Percentiles rank a stretch among this genome's conserved stretches.
Evolutionary conservation across 2,113 vertebrate genomes (phyloP).

Genomic region (Perognathus longimembris): DNA sequence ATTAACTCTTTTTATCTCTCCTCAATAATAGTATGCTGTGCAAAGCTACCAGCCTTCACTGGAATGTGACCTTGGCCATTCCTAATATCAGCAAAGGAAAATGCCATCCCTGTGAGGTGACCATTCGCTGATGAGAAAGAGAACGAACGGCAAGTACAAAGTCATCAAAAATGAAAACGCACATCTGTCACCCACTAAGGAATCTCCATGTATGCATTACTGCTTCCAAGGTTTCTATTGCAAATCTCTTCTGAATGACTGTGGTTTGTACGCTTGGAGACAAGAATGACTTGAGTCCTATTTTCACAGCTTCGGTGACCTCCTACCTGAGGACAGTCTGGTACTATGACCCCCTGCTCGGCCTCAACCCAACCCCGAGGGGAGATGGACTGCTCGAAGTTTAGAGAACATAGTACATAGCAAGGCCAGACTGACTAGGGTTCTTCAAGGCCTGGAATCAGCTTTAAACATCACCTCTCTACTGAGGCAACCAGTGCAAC

Average conservation of each 20-base stretch:
- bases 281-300: neutral
- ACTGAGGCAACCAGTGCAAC: neutral
- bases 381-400: neutral
- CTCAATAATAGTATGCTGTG: slow-evolving; percentile 69
- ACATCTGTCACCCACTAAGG: neutral
- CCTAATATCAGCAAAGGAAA: slow-evolving; percentile 54
- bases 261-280: neutral
- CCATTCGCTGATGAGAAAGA: slow-evolving; percentile 48
- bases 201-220: neutral
- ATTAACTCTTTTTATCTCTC: slow-evolving; percentile 77
- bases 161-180: slow-evolving; percentile 46
- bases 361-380: too few relatives aligned
- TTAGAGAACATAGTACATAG: neutral
- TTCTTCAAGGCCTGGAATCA: neutral
- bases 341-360: neutral
- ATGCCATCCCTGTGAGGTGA: slow-evolving; percentile 75
- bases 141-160: neutral
- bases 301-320: neutral
- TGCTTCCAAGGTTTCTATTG: neutral
- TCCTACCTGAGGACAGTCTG: neutral
- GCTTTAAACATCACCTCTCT: neutral
- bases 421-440: neutral
- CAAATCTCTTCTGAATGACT: neutral
- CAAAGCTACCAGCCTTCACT: slow-evolving; percentile 65
- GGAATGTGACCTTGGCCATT: slow-evolving; percentile 81